Evolutionary conservation across 2,113 vertebrate species (phyloP).

Genomic region (Pollimyrus isidori): DNA sequence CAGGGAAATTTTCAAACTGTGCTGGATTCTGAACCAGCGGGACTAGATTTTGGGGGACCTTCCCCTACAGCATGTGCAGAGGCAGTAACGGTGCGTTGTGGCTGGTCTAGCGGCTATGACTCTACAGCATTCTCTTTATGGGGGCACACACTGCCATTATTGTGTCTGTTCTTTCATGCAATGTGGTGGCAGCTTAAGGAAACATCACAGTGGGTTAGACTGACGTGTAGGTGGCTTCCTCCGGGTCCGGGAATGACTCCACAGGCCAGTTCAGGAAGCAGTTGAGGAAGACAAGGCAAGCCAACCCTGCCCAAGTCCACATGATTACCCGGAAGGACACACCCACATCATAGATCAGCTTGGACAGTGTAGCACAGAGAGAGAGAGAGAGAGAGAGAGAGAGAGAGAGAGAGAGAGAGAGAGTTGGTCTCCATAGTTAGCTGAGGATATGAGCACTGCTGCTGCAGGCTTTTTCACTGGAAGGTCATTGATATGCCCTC

Average conservation of each 20-base stretch:
- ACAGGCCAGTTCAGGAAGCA: conserved; percentile 77
- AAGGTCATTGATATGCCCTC: neutral
- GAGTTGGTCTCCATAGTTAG: neutral
- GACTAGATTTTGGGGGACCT: neutral
- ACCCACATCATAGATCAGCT: conserved; percentile 74
- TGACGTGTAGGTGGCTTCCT: conserved; percentile 71
- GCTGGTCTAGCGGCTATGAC: neutral
- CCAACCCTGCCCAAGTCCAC: conserved; percentile 71
- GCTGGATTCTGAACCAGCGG: neutral
- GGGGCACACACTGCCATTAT: neutral
- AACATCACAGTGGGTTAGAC: conserved; percentile 29
- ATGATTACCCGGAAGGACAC: conserved; percentile 70
- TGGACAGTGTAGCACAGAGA: neutral
- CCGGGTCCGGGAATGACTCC: conserved; percentile 71
- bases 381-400: neutral
- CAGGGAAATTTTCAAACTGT: neutral
- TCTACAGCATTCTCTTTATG: neutral
- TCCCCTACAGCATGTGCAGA: neutral
- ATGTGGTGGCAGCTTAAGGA: neutral
- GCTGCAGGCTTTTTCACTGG: neutral
- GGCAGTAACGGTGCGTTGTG: neutral
- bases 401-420: neutral
- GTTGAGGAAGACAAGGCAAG: conserved; percentile 74
- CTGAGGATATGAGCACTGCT: neutral
- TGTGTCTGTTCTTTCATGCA: neutral